Evolutionary conservation across 2,113 vertebrate genomes (phyloP).

Genomic region (Orycteropus afer): DNA sequence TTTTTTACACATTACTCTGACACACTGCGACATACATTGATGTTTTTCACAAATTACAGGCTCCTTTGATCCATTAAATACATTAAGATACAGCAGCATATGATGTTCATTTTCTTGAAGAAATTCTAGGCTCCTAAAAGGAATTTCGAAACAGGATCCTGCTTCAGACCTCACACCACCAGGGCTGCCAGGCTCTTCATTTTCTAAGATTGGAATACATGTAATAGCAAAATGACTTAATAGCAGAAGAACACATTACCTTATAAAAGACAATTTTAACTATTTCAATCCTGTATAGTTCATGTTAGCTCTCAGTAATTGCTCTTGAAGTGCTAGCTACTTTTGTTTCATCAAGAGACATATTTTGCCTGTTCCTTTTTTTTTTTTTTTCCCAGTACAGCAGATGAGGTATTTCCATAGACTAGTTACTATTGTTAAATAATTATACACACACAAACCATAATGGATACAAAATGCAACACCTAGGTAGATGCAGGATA

Average conservation of each 20-base stretch:
- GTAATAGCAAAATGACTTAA: constrained; percentile 82
- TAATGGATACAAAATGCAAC: constrained; percentile 47
- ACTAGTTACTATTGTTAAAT: constrained; percentile 74
- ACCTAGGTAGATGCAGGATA: constrained; percentile 58
- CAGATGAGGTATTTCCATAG: constrained; percentile 56
- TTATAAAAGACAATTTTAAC: constrained; percentile 81
- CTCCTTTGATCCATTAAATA: constrained; percentile 76
- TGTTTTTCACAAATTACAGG: constrained; percentile 68
- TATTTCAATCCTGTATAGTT: constrained; percentile 70
- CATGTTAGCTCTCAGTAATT: constrained; percentile 59
- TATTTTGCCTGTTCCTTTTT: constrained; percentile 54
- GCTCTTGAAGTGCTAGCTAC: constrained; percentile 49
- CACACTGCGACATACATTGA: constrained; percentile 42
- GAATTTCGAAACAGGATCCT: constrained; percentile 80
- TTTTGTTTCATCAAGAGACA: constrained; percentile 19
- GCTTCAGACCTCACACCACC: constrained; percentile 64
- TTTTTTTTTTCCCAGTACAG: constrained; percentile 20
- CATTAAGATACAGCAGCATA: constrained; percentile 65
- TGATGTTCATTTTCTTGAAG: constrained; percentile 76
- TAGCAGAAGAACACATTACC: constrained; percentile 67
- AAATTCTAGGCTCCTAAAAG: constrained; percentile 73
- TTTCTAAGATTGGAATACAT: constrained; percentile 48
- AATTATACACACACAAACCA: constrained; percentile 71
- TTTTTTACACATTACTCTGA: constrained; percentile 59
- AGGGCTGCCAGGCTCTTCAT: constrained; percentile 65